Base-by-base conservation (phyloP, 2,113 vertebrate species). In the Tyrannus savana region DNA sequence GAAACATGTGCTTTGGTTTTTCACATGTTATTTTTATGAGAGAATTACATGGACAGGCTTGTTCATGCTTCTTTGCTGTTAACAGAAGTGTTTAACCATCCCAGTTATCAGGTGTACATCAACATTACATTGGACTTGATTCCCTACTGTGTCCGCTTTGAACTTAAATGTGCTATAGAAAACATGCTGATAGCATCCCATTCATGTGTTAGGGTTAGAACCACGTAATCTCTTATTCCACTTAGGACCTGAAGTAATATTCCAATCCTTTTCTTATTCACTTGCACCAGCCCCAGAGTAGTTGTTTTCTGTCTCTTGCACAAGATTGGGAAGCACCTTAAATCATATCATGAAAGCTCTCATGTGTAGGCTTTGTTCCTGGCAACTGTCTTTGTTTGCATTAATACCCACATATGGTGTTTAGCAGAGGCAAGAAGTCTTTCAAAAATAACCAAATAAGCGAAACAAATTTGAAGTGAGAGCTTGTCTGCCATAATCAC, bases 51-150 rank as follows among this genome's bases (percentile, higher is more conserved):
- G 31, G 44, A 37, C 24, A 60, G 44, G 6, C 19, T 81, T 58
- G 21, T 21, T 19, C 9, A 18, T 8, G 7, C 4, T 58, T 58
- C 37, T 79, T 67, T 44, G 19, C n/a, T 41, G 15, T 33, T 87
- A 30, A 60, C 58, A 16, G 23, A 9, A 7, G 1, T 2, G 2
- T 62, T 50, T 55, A 50, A n/a, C 35, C 59, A n/a, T 58, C 52
- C 10, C 18, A 14, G 2, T 37, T 91, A 35, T 58, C 24, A 67
- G 19, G 39, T 46, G 5, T 41, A 35, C 19, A 7, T 78, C 16
- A 39, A 0, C 4, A 1, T 30, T 33, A 14, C 0, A 0, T 21
- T 56, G 49, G 5, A 52, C n/a, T 79, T 58, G 30, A 25, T 56
- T 72, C 35, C 30, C 37, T 59, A 0, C 14, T 73, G 33, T 68